phyloP scores from a whole-genome alignment of 1,140 invertebrate genomes.

The Heliconius hermathena region DNA sequence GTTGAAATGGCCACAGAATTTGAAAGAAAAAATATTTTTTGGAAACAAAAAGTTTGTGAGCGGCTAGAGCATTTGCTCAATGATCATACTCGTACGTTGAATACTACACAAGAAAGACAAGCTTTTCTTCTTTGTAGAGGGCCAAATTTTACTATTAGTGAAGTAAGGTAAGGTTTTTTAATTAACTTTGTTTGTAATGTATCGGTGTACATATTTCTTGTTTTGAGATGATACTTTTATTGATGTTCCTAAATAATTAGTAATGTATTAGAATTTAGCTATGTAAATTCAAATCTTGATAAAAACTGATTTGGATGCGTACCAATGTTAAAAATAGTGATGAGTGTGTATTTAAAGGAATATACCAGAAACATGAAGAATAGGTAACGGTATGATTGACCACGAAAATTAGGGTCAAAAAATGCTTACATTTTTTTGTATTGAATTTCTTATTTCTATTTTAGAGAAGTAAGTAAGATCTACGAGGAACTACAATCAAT shows the following conservation, averaged over 20 bases:
- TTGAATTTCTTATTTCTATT: slow-evolving; percentile 34
- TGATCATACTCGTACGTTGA: slow-evolving; percentile 46
- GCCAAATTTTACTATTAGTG: slow-evolving; percentile 51
- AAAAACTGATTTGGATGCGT: too few species aligned
- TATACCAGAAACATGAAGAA: too few species aligned
- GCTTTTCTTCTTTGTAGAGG: slow-evolving; percentile 61
- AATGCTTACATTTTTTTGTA: neutral
- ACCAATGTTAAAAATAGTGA: too few species aligned
- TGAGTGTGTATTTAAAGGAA: too few species aligned
- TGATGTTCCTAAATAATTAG: too few species aligned
- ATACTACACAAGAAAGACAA: slow-evolving; percentile 56
- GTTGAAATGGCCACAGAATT: slow-evolving; percentile 44
- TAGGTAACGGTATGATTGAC: too few species aligned
- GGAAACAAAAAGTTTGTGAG: slow-evolving; percentile 54
- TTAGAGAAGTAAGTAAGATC: slow-evolving; percentile 54
- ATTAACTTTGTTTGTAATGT: neutral
- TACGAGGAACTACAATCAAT: slow-evolving; percentile 65
- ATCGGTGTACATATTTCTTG: too few species aligned
- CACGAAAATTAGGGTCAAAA: neutral
- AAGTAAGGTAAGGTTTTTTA: slow-evolving; percentile 52
- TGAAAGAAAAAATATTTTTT: slow-evolving; percentile 50
- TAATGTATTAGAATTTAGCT: too few species aligned
- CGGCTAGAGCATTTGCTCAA: slow-evolving; percentile 45
- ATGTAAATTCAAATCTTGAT: too few species aligned
- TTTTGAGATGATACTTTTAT: too few species aligned